Evolutionary conservation across 2,888 invertebrate species (phyloP).

Genomic region (Brachylomia viminalis): DNA sequence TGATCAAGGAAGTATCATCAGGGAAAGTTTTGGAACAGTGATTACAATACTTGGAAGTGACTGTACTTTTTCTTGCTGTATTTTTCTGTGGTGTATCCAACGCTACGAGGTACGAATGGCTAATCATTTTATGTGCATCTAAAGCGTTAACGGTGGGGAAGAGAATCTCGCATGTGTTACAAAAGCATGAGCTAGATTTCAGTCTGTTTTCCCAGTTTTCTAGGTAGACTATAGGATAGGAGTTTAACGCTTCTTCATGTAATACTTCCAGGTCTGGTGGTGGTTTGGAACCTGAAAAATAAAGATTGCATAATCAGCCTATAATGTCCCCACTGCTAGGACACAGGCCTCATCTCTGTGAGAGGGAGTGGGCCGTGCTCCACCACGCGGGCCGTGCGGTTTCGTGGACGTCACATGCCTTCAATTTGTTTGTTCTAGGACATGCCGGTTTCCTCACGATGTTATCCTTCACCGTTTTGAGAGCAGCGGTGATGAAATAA

Average conservation of each 20-base stretch:
- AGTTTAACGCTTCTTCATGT: conserved; percentile 56
- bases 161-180: conserved; percentile 72
- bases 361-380: neutral
- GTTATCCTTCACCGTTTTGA: neutral
- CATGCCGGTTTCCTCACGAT: neutral
- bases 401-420: neutral
- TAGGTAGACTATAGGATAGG: conserved; percentile 61
- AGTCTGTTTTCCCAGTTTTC: conserved; percentile 74
- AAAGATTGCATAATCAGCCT: neutral
- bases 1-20: conserved; percentile 71
- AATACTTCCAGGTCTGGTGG: conserved; percentile 26
- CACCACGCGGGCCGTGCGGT: neutral
- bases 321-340: neutral
- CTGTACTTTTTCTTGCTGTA: conserved; percentile 61
- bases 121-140: conserved; percentile 76
- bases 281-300: conserved; percentile 56
- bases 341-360: neutral
- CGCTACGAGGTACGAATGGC: conserved; percentile 76
- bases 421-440: neutral
- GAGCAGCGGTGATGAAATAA: no score
- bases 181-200: conserved; percentile 69
- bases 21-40: conserved; percentile 75
- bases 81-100: conserved; percentile 46
- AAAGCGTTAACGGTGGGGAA: conserved; percentile 77
- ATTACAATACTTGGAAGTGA: conserved; percentile 66